Conservation (phyloP, 2,113 vertebrate species). For the Ciconia boyciana region DNA sequence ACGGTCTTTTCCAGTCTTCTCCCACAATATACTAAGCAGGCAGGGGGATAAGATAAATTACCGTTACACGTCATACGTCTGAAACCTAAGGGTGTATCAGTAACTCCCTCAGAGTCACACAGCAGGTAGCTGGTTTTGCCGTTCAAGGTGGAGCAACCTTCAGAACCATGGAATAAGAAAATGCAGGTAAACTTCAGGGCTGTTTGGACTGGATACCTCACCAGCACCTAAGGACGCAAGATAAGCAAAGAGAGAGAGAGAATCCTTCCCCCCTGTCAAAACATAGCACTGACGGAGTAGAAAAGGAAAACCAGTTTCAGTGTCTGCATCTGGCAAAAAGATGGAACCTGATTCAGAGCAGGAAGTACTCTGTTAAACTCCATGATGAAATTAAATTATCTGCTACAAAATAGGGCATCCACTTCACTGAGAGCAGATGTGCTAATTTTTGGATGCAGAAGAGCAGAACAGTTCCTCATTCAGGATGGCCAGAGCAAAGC, state of each 20-base stretch:
- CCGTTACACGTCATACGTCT: fast-evolving
- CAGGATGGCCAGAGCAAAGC: not conserved
- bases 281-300: not conserved
- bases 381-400: not conserved
- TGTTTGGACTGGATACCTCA: not conserved
- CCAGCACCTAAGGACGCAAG: not conserved
- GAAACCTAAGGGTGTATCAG: not conserved
- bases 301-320: not conserved
- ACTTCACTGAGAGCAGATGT: not conserved
- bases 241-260: not conserved
- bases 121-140: not conserved
- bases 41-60: not conserved
- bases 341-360: not conserved
- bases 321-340: not conserved
- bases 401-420: not conserved
- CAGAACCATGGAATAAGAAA: not conserved
- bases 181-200: not conserved
- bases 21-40: not conserved
- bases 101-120: not conserved
- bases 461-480: not conserved
- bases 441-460: not conserved
- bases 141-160: not conserved
- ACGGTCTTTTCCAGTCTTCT: not conserved
- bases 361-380: not conserved
- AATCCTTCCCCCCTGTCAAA: not conserved